Conservation (phyloP, 1,140 invertebrate species). For the Brachionus koreanus region DNA sequence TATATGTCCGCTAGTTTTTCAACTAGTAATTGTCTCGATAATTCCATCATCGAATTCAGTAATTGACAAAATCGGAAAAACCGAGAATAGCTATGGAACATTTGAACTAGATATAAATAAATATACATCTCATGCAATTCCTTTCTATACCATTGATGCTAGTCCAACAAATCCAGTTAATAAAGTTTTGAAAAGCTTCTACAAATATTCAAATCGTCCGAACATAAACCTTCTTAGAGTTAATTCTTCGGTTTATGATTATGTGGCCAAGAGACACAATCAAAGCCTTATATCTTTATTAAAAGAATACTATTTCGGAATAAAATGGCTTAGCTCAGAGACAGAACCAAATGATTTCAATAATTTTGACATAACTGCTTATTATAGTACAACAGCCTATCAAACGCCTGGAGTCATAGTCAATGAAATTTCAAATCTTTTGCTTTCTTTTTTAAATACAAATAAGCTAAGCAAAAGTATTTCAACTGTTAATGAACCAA, state of each 20-base stretch:
- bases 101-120: conserved; percentile 5
- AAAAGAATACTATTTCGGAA: conserved; percentile 32
- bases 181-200: not conserved
- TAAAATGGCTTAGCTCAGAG: not conserved
- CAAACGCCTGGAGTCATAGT: conserved; percentile 26
- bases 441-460: not conserved
- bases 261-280: not conserved
- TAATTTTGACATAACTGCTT: not conserved
- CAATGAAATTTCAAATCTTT: conserved; percentile 28
- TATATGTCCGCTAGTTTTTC: not conserved
- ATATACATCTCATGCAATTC: conserved; percentile 12
- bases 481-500: conserved; percentile 11
- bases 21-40: not conserved
- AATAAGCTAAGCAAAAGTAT: conserved; percentile 7
- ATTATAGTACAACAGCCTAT: conserved; percentile 13
- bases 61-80: conserved; percentile 19
- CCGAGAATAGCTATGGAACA: not conserved
- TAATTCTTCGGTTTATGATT: not conserved
- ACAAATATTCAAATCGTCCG: conserved; percentile 8
- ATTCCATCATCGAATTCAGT: conserved; percentile 28
- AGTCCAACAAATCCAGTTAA: not conserved
- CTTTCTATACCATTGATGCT: not conserved
- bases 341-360: conserved; percentile 1
- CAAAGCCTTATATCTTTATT: not conserved
- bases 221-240: not conserved